Evolutionary conservation across 2,797 vertebrate genomes (phyloP).

Genomic region (Pangasius macronema): DNA sequence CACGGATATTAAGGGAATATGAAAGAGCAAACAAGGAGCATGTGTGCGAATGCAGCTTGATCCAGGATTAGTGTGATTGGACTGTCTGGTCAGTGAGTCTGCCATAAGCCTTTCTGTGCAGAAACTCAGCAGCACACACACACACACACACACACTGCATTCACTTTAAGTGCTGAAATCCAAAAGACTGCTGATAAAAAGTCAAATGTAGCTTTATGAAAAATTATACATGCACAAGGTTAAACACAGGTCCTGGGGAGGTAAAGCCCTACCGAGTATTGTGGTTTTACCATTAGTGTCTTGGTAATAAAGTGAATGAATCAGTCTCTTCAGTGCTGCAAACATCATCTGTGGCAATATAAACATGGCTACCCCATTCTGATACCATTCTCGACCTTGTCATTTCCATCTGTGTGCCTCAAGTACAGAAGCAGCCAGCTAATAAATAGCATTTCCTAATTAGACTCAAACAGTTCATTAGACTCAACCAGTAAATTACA

Average conservation of each 20-base stretch:
- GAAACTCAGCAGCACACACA: conserved; percentile 26
- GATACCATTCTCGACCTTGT: background rate
- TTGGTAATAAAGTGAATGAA: background rate
- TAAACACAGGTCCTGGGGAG: background rate
- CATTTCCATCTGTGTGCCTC: background rate
- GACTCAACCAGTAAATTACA: background rate
- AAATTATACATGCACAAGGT: background rate
- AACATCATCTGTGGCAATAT: background rate
- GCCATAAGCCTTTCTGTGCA: conserved; percentile 39
- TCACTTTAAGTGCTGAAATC: background rate
- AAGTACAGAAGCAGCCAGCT: background rate
- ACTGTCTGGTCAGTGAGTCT: conserved; percentile 39
- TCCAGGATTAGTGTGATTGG: conserved; percentile 55
- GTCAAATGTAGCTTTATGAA: background rate
- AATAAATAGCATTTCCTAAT: background rate
- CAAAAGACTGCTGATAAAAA: background rate
- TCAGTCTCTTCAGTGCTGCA: background rate
- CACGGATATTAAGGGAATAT: conserved; percentile 30
- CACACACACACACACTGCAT: background rate
- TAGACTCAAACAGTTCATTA: background rate
- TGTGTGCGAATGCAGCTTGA: conserved; percentile 43
- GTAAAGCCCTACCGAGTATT: background rate
- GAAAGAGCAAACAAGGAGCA: conserved; percentile 22
- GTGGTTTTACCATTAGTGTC: background rate
- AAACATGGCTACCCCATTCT: no score